A percentile compares a stretch with the other conserved stretches of the same genome.
Conservation (phyloP, 2,888 invertebrate species). For the Iselma pallidipennis region DNA sequence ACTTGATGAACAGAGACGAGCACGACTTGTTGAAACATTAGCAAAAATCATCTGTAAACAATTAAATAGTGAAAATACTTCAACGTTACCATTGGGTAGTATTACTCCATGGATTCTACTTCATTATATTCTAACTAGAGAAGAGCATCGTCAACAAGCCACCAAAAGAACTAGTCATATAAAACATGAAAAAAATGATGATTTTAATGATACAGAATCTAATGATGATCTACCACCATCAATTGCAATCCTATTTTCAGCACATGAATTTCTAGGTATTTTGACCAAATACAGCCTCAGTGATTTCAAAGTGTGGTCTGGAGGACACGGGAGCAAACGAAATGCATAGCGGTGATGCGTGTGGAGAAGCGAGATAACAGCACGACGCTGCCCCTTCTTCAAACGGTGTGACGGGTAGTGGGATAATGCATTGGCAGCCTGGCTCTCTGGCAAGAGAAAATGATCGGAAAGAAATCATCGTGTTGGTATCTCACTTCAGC, state of each 20-base stretch:
- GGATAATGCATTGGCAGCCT: too few species aligned
- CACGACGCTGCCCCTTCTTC: too few species aligned
- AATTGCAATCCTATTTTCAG: constrained; percentile 76
- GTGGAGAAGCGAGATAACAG: too few species aligned
- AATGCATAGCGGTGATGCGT: too few species aligned
- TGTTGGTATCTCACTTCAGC: too few species aligned
- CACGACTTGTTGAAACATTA: constrained; percentile 73
- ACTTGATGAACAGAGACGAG: constrained; percentile 63
- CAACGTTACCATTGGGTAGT: constrained; percentile 70
- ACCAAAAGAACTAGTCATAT: constrained; percentile 52
- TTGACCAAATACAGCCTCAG: too few species aligned
- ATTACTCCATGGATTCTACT: constrained; percentile 83
- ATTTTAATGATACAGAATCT: constrained; percentile 48
- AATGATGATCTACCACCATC: constrained; percentile 70
- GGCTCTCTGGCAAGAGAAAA: too few species aligned
- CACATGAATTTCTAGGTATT: constrained; percentile 80
- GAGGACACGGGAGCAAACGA: too few species aligned
- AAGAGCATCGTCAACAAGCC: constrained; percentile 70
- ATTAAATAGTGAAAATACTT: constrained; percentile 70
- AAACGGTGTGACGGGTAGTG: too few species aligned
- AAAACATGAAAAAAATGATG: constrained; percentile 40
- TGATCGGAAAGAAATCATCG: too few species aligned
- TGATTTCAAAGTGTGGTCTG: too few species aligned
- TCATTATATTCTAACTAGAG: constrained; percentile 75
- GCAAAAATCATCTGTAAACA: constrained; percentile 77